phyloP scores from a whole-genome alignment of 2,888 invertebrate species.

The Crioceris asparagi region DNA sequence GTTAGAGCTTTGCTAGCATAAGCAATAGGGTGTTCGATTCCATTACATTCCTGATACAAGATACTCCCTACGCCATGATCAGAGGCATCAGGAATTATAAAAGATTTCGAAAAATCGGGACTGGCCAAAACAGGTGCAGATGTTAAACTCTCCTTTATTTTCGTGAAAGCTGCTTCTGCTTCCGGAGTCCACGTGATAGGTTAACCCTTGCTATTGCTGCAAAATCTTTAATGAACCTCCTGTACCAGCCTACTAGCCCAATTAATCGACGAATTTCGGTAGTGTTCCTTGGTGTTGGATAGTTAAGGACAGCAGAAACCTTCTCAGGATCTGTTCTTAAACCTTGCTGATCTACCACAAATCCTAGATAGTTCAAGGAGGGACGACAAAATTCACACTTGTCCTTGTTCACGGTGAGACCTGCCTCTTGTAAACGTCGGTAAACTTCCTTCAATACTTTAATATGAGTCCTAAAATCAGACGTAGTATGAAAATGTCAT shows the following conservation, averaged over 20 bases:
- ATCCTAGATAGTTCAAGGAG: constrained; percentile 8
- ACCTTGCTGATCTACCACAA: constrained; percentile 6
- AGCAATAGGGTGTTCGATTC: constrained; percentile 12
- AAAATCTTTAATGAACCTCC: constrained; percentile 12
- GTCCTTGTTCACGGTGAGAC: constrained; percentile 5
- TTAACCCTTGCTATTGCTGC: constrained; percentile 14
- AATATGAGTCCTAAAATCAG: constrained; percentile 4
- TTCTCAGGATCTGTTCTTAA: constrained; percentile 10
- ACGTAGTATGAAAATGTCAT: constrained; percentile 12
- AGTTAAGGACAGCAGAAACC: constrained; percentile 5
- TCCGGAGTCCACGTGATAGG: constrained; percentile 13
- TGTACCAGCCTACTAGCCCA: constrained; percentile 10
- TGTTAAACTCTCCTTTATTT: constrained; percentile 14
- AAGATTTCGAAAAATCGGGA: constrained; percentile 14
- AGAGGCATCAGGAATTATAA: constrained; percentile 16
- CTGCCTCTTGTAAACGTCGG: not conserved
- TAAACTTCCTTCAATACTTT: constrained; percentile 2
- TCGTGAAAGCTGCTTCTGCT: constrained; percentile 11
- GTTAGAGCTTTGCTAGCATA: no score
- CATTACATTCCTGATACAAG: constrained; percentile 10
- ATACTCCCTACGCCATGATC: constrained; percentile 14
- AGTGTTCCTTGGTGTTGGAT: constrained; percentile 8
- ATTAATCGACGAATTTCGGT: constrained; percentile 8
- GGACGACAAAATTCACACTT: constrained; percentile 10
- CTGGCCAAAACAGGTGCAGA: constrained; percentile 17